Conservation (phyloP, 2,113 vertebrate genomes). For the Oophaga pumilio region DNA sequence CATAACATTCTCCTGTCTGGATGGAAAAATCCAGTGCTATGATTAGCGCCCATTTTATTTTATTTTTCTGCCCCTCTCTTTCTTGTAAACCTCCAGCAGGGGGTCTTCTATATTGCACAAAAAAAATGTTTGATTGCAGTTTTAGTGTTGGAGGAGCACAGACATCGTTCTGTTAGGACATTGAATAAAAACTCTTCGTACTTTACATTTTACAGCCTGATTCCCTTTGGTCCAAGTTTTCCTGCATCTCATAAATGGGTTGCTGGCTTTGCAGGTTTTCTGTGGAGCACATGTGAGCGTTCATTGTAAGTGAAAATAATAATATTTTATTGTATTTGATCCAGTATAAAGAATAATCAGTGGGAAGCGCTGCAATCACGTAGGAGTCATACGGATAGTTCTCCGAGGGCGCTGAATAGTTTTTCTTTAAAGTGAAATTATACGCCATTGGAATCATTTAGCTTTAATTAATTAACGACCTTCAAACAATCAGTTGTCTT, state of each 20-base stretch:
- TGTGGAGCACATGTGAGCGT: not conserved
- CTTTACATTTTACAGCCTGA: not conserved
- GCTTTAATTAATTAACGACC: slow-evolving; percentile 28
- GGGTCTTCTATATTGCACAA: not conserved
- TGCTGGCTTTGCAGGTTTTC: not conserved
- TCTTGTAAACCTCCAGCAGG: not conserved
- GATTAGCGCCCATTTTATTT: not conserved
- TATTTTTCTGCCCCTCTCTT: not conserved
- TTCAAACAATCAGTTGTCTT: slow-evolving; percentile 32
- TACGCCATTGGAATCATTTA: slow-evolving; percentile 35
- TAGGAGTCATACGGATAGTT: slow-evolving; percentile 5
- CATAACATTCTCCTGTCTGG: too few relatives aligned
- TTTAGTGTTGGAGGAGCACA: not conserved
- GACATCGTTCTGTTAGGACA: not conserved
- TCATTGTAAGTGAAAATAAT: slow-evolving; percentile 1
- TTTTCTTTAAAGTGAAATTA: slow-evolving; percentile 34
- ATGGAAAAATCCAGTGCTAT: not conserved
- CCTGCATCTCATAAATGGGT: not conserved
- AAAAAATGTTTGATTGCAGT: not conserved
- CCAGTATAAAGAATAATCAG: slow-evolving; percentile 4
- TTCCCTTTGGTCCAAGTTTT: not conserved
- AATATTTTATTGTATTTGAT: slow-evolving; percentile 10
- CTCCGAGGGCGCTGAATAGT: slow-evolving; percentile 6
- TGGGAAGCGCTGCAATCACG: not conserved
- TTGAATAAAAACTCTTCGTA: not conserved